Evolutionary conservation across 2,888 invertebrate species (phyloP).

Genomic region (Aspidiotus rigidus): DNA sequence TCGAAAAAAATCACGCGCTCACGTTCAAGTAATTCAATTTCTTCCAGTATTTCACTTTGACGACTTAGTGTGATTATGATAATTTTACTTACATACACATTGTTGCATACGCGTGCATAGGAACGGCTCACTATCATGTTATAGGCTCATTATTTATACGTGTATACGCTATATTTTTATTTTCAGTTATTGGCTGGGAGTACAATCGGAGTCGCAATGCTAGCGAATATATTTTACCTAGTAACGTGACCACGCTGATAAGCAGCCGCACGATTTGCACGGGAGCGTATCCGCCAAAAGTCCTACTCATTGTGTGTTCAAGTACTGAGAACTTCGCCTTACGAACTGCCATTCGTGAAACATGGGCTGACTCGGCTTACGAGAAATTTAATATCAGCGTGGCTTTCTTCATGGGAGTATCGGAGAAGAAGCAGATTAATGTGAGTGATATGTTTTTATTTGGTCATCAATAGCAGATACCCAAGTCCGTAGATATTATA

Average conservation of each 20-base stretch:
- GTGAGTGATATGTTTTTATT: conserved; percentile 11
- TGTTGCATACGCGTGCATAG: no score
- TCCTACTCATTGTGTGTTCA: conserved; percentile 59
- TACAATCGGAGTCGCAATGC: conserved; percentile 21
- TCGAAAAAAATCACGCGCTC: no score
- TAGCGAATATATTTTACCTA: conserved; percentile 20
- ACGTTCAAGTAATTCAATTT: no score
- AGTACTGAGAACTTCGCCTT: conserved; percentile 58
- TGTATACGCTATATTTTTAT: neutral
- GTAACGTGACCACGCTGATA: conserved; percentile 13
- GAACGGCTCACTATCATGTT: no score
- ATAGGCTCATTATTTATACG: no score
- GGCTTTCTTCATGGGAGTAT: conserved; percentile 54
- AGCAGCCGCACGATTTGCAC: conserved; percentile 8
- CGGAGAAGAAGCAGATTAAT: conserved; percentile 44
- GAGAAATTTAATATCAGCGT: conserved; percentile 41
- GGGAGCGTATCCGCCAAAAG: conserved; percentile 48
- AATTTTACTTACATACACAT: no score
- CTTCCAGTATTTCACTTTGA: no score
- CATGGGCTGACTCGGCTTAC: conserved; percentile 52
- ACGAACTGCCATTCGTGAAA: conserved; percentile 58
- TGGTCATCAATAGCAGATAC: no score
- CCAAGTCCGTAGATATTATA: no score
- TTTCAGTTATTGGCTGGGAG: conserved; percentile 29
- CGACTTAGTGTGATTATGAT: no score